phyloP scores from a whole-genome alignment of 2,113 vertebrate genomes.

The Heptranchias perlo region DNA sequence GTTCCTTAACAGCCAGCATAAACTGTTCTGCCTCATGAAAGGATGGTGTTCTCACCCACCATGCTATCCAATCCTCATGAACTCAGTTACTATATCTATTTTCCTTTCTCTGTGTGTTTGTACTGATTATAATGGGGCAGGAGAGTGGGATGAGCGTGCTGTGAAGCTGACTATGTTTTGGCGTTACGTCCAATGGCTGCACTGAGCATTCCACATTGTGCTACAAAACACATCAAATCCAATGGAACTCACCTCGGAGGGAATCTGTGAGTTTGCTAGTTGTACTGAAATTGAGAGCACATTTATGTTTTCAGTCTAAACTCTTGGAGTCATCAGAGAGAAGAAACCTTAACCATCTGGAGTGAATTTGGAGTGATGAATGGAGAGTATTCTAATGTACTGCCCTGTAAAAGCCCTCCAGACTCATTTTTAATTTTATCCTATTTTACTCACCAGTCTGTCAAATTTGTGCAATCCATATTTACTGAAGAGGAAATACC shows the following conservation, averaged over 20 bases:
- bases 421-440: background rate
- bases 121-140: background rate
- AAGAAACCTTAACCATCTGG: background rate
- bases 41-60: background rate
- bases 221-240: background rate
- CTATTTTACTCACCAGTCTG: background rate
- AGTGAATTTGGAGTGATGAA: background rate
- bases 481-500: background rate
- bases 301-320: background rate
- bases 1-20: background rate
- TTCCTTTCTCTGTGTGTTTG: constrained; percentile 24
- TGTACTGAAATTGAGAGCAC: background rate
- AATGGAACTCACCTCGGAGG: background rate
- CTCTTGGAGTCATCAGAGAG: background rate
- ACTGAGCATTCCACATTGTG: too few relatives aligned
- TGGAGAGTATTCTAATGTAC: background rate
- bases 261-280: background rate
- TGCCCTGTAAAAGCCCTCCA: background rate
- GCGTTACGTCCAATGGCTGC: background rate
- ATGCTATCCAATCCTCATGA: background rate
- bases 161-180: background rate
- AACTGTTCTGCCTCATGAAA: too few relatives aligned
- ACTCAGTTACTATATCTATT: background rate
- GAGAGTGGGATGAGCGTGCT: background rate
- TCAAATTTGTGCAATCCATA: background rate